Percentiles rank a stretch among this genome's conserved stretches.
phyloP scores from a whole-genome alignment of 2,113 vertebrate genomes.

The Neogobius melanostomus region DNA sequence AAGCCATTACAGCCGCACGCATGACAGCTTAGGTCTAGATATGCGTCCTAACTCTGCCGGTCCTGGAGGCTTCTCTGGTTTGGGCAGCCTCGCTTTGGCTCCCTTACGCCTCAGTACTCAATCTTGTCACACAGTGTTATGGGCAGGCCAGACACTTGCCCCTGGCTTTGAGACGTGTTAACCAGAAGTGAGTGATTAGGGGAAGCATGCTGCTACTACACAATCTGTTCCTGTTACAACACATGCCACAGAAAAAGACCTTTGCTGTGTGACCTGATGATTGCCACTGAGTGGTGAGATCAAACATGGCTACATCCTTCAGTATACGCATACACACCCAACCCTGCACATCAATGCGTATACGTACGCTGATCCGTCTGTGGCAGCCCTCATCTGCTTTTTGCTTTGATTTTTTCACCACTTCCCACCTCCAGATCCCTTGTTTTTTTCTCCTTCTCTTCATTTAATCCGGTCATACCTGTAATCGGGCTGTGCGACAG shows the following conservation, averaged over 20 bases:
- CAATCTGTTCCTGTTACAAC: constrained; percentile 60
- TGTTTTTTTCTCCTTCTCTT: constrained; percentile 66
- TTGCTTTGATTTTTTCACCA: constrained; percentile 72
- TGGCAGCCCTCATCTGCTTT: constrained; percentile 74
- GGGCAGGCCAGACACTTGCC: constrained; percentile 71
- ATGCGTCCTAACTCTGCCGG: constrained; percentile 76
- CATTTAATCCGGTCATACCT: constrained; percentile 80
- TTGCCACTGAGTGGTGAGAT: constrained; percentile 64
- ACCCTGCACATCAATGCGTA: constrained; percentile 54
- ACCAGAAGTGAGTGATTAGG: constrained; percentile 76
- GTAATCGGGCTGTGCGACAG: constrained; percentile 76
- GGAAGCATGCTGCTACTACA: constrained; percentile 62
- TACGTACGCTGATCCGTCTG: constrained; percentile 68
- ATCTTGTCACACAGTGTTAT: constrained; percentile 70
- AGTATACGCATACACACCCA: constrained; percentile 45
- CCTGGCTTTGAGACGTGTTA: constrained; percentile 72
- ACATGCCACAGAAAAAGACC: constrained; percentile 45
- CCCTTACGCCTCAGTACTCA: constrained; percentile 68
- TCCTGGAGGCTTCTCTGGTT: constrained; percentile 70
- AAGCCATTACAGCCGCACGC: constrained; percentile 84
- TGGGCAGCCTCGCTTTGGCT: constrained; percentile 62
- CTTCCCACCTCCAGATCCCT: constrained; percentile 74
- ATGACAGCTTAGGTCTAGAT: constrained; percentile 82
- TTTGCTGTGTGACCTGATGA: constrained; percentile 68
- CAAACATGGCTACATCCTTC: constrained; percentile 55